Evolutionary conservation across 2,888 invertebrate species (phyloP).

Genomic region (Cinara cedri): DNA sequence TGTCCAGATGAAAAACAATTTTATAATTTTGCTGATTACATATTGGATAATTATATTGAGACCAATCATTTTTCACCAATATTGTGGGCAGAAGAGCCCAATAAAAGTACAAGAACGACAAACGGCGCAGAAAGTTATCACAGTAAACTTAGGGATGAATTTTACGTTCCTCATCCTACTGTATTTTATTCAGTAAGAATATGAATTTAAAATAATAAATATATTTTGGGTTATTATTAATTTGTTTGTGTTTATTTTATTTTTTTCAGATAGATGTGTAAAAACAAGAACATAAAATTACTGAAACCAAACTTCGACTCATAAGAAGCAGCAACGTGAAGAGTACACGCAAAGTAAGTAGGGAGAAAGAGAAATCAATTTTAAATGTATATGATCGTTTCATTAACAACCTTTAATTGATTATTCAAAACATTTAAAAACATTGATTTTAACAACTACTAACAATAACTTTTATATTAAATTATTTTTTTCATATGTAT

Average conservation of each 20-base stretch:
- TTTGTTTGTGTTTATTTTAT: no score
- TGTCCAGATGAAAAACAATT: neutral
- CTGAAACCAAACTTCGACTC: neutral
- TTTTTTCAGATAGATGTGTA: neutral
- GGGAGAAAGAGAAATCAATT: no score
- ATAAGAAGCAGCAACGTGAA: neutral
- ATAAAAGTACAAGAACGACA: neutral
- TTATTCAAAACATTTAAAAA: no score
- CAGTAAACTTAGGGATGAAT: slow-evolving; percentile 6
- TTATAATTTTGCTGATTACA: neutral
- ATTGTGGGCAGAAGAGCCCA: neutral
- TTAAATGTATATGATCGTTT: no score
- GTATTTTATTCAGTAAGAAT: slow-evolving; percentile 10
- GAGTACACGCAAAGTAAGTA: neutral
- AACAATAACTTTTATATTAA: no score
- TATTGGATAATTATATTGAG: neutral
- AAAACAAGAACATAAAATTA: slow-evolving; percentile 5
- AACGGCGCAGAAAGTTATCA: slow-evolving; percentile 3
- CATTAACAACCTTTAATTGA: no score
- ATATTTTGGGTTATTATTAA: neutral
- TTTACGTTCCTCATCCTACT: neutral
- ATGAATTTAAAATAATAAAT: neutral
- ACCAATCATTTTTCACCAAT: neutral
- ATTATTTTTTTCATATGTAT: no score
- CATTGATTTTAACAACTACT: no score